These are phyloP conservation scores for Lasioglossum leucozonium DNA, from an alignment of 2,888 invertebrate species.

Conservation along the genomic window DNA sequence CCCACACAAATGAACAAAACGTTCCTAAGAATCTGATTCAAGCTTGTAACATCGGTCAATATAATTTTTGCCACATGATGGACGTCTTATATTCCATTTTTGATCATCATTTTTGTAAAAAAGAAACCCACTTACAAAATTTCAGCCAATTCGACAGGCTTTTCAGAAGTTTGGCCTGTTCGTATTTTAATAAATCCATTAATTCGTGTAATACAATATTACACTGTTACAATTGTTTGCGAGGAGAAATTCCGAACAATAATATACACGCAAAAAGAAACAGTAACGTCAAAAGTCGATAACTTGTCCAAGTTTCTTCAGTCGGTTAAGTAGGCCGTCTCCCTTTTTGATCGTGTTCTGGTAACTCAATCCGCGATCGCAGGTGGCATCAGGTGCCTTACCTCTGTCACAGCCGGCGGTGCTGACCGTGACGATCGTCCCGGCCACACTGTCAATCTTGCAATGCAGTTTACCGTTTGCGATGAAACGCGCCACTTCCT, in stretches of 20 bases:
- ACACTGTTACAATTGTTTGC: too few relatives aligned
- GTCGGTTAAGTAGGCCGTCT: conserved; percentile 89
- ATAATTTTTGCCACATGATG: too few relatives aligned
- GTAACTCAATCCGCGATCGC: conserved; percentile 84
- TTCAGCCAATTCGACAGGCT: too few relatives aligned
- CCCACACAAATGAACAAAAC: too few relatives aligned
- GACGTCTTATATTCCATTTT: too few relatives aligned
- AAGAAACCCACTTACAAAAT: too few relatives aligned
- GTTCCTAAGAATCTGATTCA: too few relatives aligned
- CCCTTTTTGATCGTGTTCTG: conserved; percentile 90
- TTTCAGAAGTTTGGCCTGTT: too few relatives aligned
- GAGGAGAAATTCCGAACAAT: neutral
- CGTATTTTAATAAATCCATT: too few relatives aligned
- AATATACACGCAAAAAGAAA: neutral
- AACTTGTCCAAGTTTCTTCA: conserved; percentile 90
- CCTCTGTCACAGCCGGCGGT: conserved; percentile 74
- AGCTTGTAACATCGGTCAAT: too few relatives aligned
- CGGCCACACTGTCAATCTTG: conserved; percentile 89
- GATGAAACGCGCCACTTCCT: conserved; percentile 86
- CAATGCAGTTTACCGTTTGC: conserved; percentile 89
- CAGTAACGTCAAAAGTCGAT: conserved; percentile 87
- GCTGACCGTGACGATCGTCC: conserved; percentile 88
- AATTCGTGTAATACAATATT: too few relatives aligned
- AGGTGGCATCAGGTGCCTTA: conserved; percentile 71
- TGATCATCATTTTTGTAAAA: too few relatives aligned